Evolutionary conservation across 2,113 vertebrate genomes (phyloP), one percentile per base, ranked within the genome.

Genomic region (Lutjanus erythropterus): DNA sequence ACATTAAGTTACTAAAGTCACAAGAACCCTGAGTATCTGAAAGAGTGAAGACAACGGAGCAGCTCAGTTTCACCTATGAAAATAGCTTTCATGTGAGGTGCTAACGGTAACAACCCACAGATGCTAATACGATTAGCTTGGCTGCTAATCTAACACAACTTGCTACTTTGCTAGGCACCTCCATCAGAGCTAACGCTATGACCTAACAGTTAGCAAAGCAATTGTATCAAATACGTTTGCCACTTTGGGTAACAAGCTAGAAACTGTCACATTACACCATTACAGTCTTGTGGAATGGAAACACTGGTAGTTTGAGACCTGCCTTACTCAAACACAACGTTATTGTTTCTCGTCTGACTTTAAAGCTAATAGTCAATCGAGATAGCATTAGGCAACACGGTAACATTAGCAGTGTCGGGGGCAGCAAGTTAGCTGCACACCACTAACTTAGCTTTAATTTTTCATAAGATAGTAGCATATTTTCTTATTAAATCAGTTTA

Each of bases 101-200:
- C 61, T 76, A 68, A 62, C 21, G n/a, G 55, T 39, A 8, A 31
- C 21, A 50, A 27, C 19, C 46, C 21, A 49, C 10, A 0, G 21
- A 46, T 44, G 81, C 71, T 78, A 87, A 31, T 3, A 9, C 2
- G 6, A 6, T 58, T 85, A 90, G 88, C 86, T 27, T 18, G 46
- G 49, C 50, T 46, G 74, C 72, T 83, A 81, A 55, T 53, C 18
- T 35, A 19, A 62, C 29, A 62, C 27, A 71, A 49, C n/a, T 56
- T 73, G 77, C 62, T 46, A 2, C 21, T 46, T 12, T 49, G 78
- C 70, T 60, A 62, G 4, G 53, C 21, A 56, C 2, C 11, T 9
- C 18, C 2, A 35, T 0, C 3, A 35, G 15, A 53, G 44, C 46
- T n/a, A n/a, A n/a, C n/a, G n/a, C n/a, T 53, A 39, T 2, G 16